Conservation (phyloP, 1,140 invertebrate genomes). For the Cyrtorhinus lividipennis region DNA sequence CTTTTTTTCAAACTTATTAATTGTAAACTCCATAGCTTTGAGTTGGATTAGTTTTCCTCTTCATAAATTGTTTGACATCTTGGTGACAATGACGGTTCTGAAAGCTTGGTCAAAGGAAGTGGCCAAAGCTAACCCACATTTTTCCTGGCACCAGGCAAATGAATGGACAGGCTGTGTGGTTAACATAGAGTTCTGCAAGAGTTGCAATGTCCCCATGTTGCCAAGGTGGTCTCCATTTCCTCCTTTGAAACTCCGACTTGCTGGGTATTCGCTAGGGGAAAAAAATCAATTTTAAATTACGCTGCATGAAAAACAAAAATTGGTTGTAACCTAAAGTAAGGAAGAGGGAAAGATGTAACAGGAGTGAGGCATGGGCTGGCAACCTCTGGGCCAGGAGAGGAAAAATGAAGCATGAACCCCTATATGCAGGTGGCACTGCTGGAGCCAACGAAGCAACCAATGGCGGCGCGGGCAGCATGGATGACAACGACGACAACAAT, state of each 20-base stretch:
- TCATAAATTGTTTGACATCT: conserved; percentile 52
- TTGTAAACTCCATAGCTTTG: no score
- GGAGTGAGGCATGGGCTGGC: no score
- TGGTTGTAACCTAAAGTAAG: no score
- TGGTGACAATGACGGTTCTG: conserved; percentile 77
- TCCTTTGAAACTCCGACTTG: conserved; percentile 49
- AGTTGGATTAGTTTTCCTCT: no score
- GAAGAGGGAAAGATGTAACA: no score
- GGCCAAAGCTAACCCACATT: conserved; percentile 71
- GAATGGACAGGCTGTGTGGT: conserved; percentile 79
- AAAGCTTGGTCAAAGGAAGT: conserved; percentile 85
- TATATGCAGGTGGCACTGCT: no score
- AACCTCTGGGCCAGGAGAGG: no score
- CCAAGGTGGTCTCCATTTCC: conserved; percentile 53
- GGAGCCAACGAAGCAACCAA: no score
- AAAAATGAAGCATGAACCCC: no score
- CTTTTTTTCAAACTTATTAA: no score
- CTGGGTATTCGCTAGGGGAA: conserved; percentile 70
- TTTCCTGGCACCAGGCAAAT: conserved; percentile 85
- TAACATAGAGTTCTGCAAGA: conserved; percentile 64
- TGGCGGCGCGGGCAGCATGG: no score
- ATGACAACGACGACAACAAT: no score
- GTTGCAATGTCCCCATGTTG: conserved; percentile 53
- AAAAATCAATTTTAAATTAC: not conserved
- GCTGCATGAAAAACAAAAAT: conserved; percentile 6